These are phyloP conservation scores for Tupiocoris notatus DNA, from an alignment of 2,888 invertebrate genomes.

Conservation along the genomic window DNA sequence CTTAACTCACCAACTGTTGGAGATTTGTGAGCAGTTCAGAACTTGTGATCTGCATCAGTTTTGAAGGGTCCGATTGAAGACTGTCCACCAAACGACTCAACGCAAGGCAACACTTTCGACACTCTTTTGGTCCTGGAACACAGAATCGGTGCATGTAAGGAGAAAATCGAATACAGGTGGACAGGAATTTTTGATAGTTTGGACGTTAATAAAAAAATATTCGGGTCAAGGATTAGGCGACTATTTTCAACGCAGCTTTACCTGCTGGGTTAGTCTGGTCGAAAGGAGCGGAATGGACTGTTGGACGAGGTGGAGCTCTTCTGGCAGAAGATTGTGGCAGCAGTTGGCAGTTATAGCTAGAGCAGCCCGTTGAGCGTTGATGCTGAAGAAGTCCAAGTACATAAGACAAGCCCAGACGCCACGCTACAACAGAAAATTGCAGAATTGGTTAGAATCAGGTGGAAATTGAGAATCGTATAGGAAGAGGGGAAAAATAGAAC, in stretches of 20 bases:
- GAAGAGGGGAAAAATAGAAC: no score
- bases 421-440: slow-evolving; percentile 61
- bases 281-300: slow-evolving; percentile 86
- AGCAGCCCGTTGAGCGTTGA: slow-evolving; percentile 95
- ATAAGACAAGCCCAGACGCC: slow-evolving; percentile 95
- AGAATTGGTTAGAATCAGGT: neutral
- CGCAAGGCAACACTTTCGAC: slow-evolving; percentile 96
- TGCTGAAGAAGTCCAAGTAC: slow-evolving; percentile 97
- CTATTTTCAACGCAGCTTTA: no score
- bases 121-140: slow-evolving; percentile 80
- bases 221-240: no score
- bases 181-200: no score
- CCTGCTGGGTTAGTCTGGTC: slow-evolving; percentile 60
- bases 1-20: slow-evolving; percentile 75
- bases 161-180: no score
- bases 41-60: slow-evolving; percentile 91
- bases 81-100: slow-evolving; percentile 96
- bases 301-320: slow-evolving; percentile 90
- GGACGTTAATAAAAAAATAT: no score
- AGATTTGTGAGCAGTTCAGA: slow-evolving; percentile 87
- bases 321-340: slow-evolving; percentile 87
- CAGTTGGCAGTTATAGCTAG: slow-evolving; percentile 97
- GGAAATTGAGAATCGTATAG: neutral
- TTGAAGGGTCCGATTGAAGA: slow-evolving; percentile 86
- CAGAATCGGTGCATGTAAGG: neutral